phyloP scores from a whole-genome alignment of 2,797 vertebrate genomes.

The Parotocinclus haroldoi region DNA sequence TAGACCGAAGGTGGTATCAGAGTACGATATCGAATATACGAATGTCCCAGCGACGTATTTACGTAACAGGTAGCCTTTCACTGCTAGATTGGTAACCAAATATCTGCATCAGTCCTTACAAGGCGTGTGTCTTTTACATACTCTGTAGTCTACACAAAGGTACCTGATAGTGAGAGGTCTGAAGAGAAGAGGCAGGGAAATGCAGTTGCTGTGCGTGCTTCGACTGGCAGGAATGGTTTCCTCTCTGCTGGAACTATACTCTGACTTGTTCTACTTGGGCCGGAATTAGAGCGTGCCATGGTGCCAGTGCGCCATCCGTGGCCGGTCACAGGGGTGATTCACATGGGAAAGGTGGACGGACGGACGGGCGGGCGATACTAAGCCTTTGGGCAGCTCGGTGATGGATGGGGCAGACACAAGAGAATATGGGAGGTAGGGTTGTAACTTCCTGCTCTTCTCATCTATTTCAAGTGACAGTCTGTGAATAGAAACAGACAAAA shows the following conservation, averaged over 20 bases:
- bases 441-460: conserved; percentile 59
- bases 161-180: conserved; percentile 46
- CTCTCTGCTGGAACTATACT: conserved; percentile 53
- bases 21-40: too few relatives aligned
- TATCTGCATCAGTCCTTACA: too few relatives aligned
- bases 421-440: conserved; percentile 56
- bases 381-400: conserved; percentile 58
- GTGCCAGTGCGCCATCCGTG: conserved; percentile 47
- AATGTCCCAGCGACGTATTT: too few relatives aligned
- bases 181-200: conserved; percentile 63
- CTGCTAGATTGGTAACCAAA: too few relatives aligned
- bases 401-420: conserved; percentile 60
- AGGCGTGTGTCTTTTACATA: too few relatives aligned
- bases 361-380: conserved; percentile 53
- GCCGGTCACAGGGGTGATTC: conserved; percentile 49
- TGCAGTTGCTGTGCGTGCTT: conserved; percentile 58
- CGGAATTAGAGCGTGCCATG: conserved; percentile 60
- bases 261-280: conserved; percentile 52
- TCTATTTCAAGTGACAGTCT: neutral
- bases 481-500: neutral
- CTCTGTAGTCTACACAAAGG: too few relatives aligned
- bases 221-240: conserved; percentile 66
- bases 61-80: too few relatives aligned
- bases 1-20: too few relatives aligned
- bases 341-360: conserved; percentile 67